These are phyloP conservation scores for Eilema depressum DNA, from an alignment of 2,888 invertebrate genomes.

Conservation along the genomic window DNA sequence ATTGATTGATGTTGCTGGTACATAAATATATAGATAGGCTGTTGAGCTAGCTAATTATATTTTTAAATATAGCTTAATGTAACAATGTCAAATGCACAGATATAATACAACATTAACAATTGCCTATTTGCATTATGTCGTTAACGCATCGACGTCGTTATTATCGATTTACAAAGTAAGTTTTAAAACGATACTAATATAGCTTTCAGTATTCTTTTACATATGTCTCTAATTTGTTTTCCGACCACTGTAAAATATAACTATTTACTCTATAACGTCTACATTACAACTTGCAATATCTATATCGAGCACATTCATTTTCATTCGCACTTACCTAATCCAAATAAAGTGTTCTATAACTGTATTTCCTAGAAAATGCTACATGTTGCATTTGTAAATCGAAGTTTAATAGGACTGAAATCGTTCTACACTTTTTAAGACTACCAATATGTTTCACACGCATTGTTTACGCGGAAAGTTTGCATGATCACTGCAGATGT, in stretches of 20 bases:
- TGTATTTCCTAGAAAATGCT: conserved; percentile 28
- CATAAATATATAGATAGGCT: neutral
- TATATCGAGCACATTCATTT: conserved; percentile 32
- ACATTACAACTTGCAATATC: conserved; percentile 31
- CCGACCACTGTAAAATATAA: neutral
- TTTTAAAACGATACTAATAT: too few relatives aligned
- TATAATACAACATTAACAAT: too few relatives aligned
- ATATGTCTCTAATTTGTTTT: too few relatives aligned
- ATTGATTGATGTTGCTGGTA: too few relatives aligned
- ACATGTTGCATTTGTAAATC: conserved; percentile 8
- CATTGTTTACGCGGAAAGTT: conserved; percentile 51
- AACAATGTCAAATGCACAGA: too few relatives aligned
- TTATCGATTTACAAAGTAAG: too few relatives aligned
- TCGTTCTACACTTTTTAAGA: neutral
- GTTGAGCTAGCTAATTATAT: neutral
- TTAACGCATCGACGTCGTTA: too few relatives aligned
- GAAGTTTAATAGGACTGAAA: neutral
- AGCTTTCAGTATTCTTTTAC: too few relatives aligned
- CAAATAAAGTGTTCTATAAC: conserved; percentile 26
- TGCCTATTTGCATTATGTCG: too few relatives aligned
- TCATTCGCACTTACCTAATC: conserved; percentile 12
- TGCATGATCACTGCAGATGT: conserved; percentile 45
- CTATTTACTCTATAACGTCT: neutral
- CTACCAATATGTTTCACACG: conserved; percentile 26
- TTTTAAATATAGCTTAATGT: too few relatives aligned